These are phyloP conservation scores for Pempheris klunzingeri DNA, from an alignment of 2,797 vertebrate species.

Conservation along the genomic window DNA sequence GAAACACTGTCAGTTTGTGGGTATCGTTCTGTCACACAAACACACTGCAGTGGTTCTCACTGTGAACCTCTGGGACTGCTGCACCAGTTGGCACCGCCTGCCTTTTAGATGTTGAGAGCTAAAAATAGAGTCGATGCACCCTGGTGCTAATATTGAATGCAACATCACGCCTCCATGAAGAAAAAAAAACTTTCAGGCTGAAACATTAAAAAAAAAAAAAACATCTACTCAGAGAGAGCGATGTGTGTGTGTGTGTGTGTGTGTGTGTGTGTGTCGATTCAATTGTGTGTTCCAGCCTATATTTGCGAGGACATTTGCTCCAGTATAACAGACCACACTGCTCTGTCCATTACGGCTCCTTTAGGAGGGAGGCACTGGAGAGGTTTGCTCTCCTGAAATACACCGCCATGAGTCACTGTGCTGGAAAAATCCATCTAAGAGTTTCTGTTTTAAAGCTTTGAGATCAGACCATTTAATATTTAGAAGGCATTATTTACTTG, in stretches of 20 bases:
- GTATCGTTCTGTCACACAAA: neutral
- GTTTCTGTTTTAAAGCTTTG: slow-evolving; percentile 16
- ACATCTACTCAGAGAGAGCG: neutral
- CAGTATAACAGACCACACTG: neutral
- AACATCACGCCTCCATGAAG: slow-evolving; percentile 16
- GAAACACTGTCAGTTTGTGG: neutral
- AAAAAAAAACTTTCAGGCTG: slow-evolving; percentile 15
- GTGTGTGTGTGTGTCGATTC: neutral
- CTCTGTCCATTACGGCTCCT: slow-evolving; percentile 18
- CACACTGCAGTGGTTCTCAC: slow-evolving; percentile 19
- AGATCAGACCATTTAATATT: slow-evolving; percentile 13
- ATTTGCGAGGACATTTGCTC: neutral
- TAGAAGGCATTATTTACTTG: neutral
- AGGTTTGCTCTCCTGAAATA: slow-evolving; percentile 15
- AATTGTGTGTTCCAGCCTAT: neutral
- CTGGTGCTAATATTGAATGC: neutral
- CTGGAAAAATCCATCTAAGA: neutral
- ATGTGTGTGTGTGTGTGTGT: no score
- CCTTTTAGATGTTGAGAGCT: slow-evolving; percentile 41
- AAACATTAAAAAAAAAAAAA: neutral
- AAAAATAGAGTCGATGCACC: slow-evolving; percentile 58
- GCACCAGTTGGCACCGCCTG: slow-evolving; percentile 35
- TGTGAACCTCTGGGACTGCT: slow-evolving; percentile 11
- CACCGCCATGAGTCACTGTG: neutral
- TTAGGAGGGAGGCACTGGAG: neutral